phyloP scores from a whole-genome alignment of 1,140 invertebrate species.

The Drosophila orena region DNA sequence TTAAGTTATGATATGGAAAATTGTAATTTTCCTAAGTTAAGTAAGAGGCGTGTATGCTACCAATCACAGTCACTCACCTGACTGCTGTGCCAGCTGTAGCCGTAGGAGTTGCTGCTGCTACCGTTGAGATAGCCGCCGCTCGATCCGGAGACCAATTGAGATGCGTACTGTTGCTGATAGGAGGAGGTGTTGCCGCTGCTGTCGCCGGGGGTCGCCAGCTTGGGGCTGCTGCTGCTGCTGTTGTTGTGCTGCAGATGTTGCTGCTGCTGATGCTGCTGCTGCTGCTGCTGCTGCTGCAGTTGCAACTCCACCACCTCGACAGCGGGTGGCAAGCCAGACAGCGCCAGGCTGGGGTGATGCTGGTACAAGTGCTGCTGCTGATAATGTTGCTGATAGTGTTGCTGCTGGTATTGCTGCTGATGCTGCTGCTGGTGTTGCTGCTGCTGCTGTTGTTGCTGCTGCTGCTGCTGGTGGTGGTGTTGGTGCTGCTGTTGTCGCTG shows the following conservation, averaged over 20 bases:
- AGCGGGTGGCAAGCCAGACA: slow-evolving; percentile 72
- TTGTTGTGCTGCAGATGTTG: slow-evolving; percentile 53
- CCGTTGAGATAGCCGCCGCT: slow-evolving; percentile 69
- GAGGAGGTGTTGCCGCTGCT: slow-evolving; percentile 83
- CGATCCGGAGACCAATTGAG: slow-evolving; percentile 70
- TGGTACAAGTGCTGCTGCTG: slow-evolving; percentile 77
- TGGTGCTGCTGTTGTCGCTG: slow-evolving; percentile 85
- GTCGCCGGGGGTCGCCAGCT: slow-evolving; percentile 59
- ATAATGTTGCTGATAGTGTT: slow-evolving; percentile 59
- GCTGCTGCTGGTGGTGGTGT: slow-evolving; percentile 48
- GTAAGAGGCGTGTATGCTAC: not conserved
- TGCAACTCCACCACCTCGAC: slow-evolving; percentile 72
- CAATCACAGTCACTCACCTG: slow-evolving; percentile 62
- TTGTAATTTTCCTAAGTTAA: no score
- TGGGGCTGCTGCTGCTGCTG: slow-evolving; percentile 70
- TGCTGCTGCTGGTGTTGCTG: slow-evolving; percentile 62
- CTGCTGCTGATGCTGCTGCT: slow-evolving; percentile 54
- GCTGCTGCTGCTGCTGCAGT: slow-evolving; percentile 58
- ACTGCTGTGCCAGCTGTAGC: slow-evolving; percentile 82
- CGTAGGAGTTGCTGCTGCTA: slow-evolving; percentile 68
- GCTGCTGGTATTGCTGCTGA: slow-evolving; percentile 62
- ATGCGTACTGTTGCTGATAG: slow-evolving; percentile 84
- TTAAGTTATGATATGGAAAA: no score
- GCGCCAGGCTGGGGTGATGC: slow-evolving; percentile 78
- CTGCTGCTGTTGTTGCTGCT: slow-evolving; percentile 60